phyloP scores from a whole-genome alignment of 2,113 vertebrate genomes.

The Sebastes fasciatus region DNA sequence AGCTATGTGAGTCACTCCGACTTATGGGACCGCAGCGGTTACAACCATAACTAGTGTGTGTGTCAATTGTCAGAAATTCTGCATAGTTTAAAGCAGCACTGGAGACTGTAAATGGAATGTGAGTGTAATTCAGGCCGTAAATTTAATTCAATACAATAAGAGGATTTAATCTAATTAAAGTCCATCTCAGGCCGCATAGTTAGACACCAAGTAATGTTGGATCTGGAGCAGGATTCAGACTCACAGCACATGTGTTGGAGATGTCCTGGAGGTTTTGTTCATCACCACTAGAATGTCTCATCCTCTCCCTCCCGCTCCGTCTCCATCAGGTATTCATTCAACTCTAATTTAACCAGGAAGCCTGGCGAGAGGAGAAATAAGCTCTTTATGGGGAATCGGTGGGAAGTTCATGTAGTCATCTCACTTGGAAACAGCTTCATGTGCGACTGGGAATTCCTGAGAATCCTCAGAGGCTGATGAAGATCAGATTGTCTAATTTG shows the following conservation, averaged over 20 bases:
- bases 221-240: slow-evolving; percentile 34
- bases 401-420: slow-evolving; percentile 32
- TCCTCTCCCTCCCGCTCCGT: slow-evolving; percentile 4
- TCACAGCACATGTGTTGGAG: slow-evolving; percentile 60
- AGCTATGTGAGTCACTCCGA: slow-evolving; percentile 66
- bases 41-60: slow-evolving; percentile 59
- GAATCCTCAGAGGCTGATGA: slow-evolving; percentile 14
- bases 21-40: slow-evolving; percentile 66
- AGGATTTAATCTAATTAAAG: slow-evolving; percentile 59
- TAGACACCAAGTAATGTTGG: slow-evolving; percentile 68
- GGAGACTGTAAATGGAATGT: slow-evolving; percentile 53
- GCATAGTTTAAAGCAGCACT: slow-evolving; percentile 35
- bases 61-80: slow-evolving; percentile 45
- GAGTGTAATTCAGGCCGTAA: slow-evolving; percentile 50
- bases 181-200: slow-evolving; percentile 62
- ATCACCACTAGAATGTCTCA: slow-evolving; percentile 51
- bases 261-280: slow-evolving; percentile 56
- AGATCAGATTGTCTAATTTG: slow-evolving; percentile 44
- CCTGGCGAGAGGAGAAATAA: slow-evolving; percentile 29
- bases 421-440: slow-evolving; percentile 22
- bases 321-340: slow-evolving; percentile 47
- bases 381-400: slow-evolving; percentile 14
- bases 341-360: slow-evolving; percentile 34
- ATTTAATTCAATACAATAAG: slow-evolving; percentile 55
- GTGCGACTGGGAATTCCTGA: slow-evolving; percentile 20